Conservation (phyloP, 2,888 invertebrate genomes). For the Amphipoea lucens region DNA sequence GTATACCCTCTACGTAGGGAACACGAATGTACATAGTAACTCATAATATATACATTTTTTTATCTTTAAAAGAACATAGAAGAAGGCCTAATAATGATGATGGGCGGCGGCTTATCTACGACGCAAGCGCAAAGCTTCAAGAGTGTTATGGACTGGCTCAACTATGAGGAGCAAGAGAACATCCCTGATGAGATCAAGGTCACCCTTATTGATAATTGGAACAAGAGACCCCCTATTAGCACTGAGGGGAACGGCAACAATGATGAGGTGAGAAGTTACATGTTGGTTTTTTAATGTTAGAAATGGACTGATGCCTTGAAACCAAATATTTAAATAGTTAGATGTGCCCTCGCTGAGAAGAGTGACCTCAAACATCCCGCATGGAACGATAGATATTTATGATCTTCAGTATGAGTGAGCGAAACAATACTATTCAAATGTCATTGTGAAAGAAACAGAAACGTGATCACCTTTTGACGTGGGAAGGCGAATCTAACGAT, state of each 20-base stretch:
- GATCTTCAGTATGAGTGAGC: background rate
- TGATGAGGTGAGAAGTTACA: constrained; percentile 70
- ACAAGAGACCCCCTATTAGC: constrained; percentile 62
- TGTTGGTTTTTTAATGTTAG: background rate
- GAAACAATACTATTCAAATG: background rate
- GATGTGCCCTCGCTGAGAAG: too few relatives aligned
- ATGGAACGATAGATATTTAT: background rate
- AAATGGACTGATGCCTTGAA: background rate
- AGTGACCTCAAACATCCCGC: background rate
- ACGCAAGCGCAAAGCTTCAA: constrained; percentile 87
- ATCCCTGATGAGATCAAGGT: constrained; percentile 85
- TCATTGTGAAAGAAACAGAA: background rate
- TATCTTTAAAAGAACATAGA: constrained; percentile 84
- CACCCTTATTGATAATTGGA: constrained; percentile 76
- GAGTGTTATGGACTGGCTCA: constrained; percentile 88
- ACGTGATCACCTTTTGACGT: background rate
- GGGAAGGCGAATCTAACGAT: background rate
- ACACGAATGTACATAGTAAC: too few relatives aligned
- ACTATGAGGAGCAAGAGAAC: constrained; percentile 82
- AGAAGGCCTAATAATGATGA: constrained; percentile 91
- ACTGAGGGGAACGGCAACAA: constrained; percentile 73
- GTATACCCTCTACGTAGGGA: background rate
- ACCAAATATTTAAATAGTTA: background rate
- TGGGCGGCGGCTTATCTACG: constrained; percentile 91
- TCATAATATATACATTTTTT: background rate